Base-by-base conservation (phyloP, 1,140 invertebrate genomes). In the Leptinotarsa defecta region DNA sequence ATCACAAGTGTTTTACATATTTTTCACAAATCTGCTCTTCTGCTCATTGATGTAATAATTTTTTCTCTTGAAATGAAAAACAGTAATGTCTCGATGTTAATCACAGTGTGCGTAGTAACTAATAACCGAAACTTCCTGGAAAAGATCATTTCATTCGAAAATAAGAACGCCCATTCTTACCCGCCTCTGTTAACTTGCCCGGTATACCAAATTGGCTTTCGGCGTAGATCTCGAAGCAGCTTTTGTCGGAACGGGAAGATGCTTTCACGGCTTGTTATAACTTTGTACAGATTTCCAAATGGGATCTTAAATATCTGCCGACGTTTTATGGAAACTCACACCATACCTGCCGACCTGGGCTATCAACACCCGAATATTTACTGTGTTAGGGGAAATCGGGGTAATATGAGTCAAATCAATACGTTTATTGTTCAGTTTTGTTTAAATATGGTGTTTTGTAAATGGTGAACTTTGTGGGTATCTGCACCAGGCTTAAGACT, bases 261-360 rank as follows among this genome's bases (percentile, higher is more conserved):
- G 76, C 74, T 75, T 75, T 79, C 73, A 74, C 75, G 76, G 79
- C 75, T 76, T 75, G 79, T 80, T 80, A 80, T 78, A 77, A 80
- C 76, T 78, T 79, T 76, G 79, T 78, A 72, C 74, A 75, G 77
- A 74, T 80, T 74, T 73, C 75, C 77, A 76, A 80, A 80, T 78
- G 75, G 79, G 74, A 76, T 78, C 77, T 78, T 78, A 78, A 78
- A 80, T 78, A 78, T 78, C 79, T 76, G 77, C 79, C 79, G 79
- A 78, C 79, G 74, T 77, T 76, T 78, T 74, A 78, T 78, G 75
- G 76, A 79, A 77, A 77, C 78, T 79, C 64, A 78, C 77, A 78
- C 79, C 71, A 62, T 80, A 76, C 78, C 78, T 79, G 73, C 62
- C 71, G 73, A 52, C 76, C 48, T 27, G 34, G 22, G 13, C 68